These are phyloP conservation scores for Notodonta dromedarius DNA, from an alignment of 2,888 invertebrate species.

Conservation along the genomic window DNA sequence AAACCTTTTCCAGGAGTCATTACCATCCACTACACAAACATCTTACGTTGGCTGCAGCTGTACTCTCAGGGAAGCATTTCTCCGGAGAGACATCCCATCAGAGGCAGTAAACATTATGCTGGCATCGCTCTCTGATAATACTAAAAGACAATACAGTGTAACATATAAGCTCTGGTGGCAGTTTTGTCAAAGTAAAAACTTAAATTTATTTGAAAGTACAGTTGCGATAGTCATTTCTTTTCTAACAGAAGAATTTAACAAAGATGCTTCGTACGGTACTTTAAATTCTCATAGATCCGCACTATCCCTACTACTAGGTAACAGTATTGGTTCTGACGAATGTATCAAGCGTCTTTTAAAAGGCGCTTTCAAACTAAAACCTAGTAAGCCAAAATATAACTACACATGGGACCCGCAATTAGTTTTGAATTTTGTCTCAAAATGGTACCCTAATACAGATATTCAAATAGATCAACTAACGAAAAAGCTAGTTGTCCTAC, in stretches of 20 bases:
- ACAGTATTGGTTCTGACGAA: slow-evolving; percentile 7
- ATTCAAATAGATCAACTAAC: slow-evolving; percentile 9
- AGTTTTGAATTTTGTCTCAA: slow-evolving; percentile 11
- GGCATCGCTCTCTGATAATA: slow-evolving; percentile 18
- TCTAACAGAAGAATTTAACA: slow-evolving; percentile 11
- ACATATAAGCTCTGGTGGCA: slow-evolving; percentile 20
- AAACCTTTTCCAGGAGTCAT: slow-evolving; percentile 11
- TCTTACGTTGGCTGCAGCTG: slow-evolving; percentile 17
- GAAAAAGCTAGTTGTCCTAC: slow-evolving; percentile 15
- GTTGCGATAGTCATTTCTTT: not conserved
- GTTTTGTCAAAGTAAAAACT: slow-evolving; percentile 11
- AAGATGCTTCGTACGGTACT: slow-evolving; percentile 9
- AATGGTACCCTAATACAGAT: slow-evolving; percentile 12
- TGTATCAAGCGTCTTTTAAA: not conserved
- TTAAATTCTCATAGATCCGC: slow-evolving; percentile 19
- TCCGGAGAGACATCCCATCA: not conserved
- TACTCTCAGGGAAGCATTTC: slow-evolving; percentile 15
- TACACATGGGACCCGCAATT: slow-evolving; percentile 7
- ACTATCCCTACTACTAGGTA: slow-evolving; percentile 10
- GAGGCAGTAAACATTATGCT: slow-evolving; percentile 11
- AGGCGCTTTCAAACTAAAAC: not conserved
- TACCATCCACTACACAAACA: slow-evolving; percentile 8
- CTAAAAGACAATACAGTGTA: slow-evolving; percentile 19
- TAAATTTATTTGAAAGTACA: slow-evolving; percentile 5
- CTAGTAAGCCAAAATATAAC: not conserved